These are phyloP conservation scores for Brachionus rotundiformis DNA, from an alignment of 1,140 invertebrate genomes.

Conservation along the genomic window DNA sequence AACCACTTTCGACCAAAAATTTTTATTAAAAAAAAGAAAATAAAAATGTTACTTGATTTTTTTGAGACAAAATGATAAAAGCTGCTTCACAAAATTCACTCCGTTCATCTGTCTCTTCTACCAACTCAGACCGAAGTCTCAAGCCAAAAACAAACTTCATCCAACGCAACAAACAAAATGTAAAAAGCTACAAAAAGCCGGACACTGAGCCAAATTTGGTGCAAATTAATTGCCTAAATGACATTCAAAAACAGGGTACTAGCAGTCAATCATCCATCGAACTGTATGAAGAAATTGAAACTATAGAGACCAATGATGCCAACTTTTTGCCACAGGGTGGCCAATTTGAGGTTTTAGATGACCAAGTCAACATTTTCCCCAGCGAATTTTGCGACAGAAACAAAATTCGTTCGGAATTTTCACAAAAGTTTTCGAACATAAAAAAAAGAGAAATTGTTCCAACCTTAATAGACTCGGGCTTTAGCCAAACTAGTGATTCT, in stretches of 20 bases:
- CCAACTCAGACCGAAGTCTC: neutral
- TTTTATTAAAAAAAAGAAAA: neutral
- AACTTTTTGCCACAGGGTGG: neutral
- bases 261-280: neutral
- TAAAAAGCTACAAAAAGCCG: neutral
- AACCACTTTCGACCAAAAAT: neutral
- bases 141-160: neutral
- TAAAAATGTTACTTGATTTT: slow-evolving; percentile 6
- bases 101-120: neutral
- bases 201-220: neutral
- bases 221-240: slow-evolving; percentile 1
- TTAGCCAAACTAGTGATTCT: neutral
- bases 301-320: neutral
- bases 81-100: neutral
- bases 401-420: slow-evolving; percentile 16
- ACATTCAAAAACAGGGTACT: neutral
- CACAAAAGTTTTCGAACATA: neutral
- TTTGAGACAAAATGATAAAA: slow-evolving; percentile 13
- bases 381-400: neutral
- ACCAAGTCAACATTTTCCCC: neutral
- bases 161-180: neutral
- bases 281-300: slow-evolving; percentile 19
- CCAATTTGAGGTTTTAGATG: neutral
- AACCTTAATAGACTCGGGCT: neutral
- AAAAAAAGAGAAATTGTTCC: slow-evolving; percentile 20